These are phyloP conservation scores for Eurypyga helias DNA, from an alignment of 2,113 vertebrate species.

Conservation along the genomic window DNA sequence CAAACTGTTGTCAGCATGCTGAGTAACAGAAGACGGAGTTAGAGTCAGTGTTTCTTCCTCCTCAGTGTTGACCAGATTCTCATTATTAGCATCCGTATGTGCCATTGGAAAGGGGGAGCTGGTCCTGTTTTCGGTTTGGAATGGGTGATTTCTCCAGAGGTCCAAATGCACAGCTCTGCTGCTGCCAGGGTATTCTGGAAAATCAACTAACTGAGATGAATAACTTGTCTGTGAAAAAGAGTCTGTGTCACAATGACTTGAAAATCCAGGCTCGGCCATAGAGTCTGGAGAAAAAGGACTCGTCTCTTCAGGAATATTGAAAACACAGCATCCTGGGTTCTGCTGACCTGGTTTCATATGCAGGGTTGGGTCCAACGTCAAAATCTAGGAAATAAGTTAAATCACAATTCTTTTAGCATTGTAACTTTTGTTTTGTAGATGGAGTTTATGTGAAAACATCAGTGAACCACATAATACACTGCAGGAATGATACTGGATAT, in stretches of 20 bases:
- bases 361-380: slow-evolving; percentile 81
- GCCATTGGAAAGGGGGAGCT: slow-evolving; percentile 50
- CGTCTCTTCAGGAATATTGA: slow-evolving; percentile 65
- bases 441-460: not conserved
- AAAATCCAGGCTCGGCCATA: slow-evolving; percentile 73
- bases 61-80: slow-evolving; percentile 63
- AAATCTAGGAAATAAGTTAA: slow-evolving; percentile 74
- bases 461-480: not conserved
- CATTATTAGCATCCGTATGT: slow-evolving; percentile 5
- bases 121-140: slow-evolving; percentile 49
- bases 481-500: not conserved
- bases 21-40: slow-evolving; percentile 72
- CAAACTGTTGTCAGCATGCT: slow-evolving; percentile 60
- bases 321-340: slow-evolving; percentile 70
- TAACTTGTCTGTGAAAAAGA: slow-evolving; percentile 82
- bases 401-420: no score
- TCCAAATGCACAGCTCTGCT: slow-evolving; percentile 35
- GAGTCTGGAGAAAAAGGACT: slow-evolving; percentile 85
- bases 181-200: slow-evolving; percentile 47
- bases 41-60: slow-evolving; percentile 80
- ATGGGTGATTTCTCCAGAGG: slow-evolving; percentile 57
- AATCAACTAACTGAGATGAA: slow-evolving; percentile 63
- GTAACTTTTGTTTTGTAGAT: not conserved
- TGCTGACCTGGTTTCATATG: slow-evolving; percentile 81
- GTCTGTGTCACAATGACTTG: slow-evolving; percentile 80